Conservation (phyloP, 2,888 invertebrate species). For the Cetonia aurata region DNA sequence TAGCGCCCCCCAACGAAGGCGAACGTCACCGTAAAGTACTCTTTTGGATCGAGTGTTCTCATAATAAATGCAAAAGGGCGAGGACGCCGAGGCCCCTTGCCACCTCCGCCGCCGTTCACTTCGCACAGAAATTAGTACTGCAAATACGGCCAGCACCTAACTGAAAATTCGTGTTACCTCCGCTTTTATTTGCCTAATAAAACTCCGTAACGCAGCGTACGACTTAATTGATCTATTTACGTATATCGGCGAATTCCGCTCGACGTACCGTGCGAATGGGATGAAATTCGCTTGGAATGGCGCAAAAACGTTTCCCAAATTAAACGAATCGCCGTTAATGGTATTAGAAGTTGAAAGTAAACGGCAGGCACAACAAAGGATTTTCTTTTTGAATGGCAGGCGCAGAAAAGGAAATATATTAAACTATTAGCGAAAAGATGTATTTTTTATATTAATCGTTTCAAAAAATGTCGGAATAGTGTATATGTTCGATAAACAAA, state of each 20-base stretch:
- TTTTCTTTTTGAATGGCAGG: too few species aligned
- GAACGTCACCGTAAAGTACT: slow-evolving; percentile 12
- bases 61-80: slow-evolving; percentile 28
- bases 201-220: slow-evolving; percentile 10
- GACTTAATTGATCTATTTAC: slow-evolving; percentile 17
- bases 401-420: too few species aligned
- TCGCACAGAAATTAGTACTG: slow-evolving; percentile 24
- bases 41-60: slow-evolving; percentile 16
- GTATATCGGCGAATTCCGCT: not conserved
- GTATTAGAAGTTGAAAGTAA: too few species aligned
- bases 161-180: slow-evolving; percentile 25
- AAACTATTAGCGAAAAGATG: too few species aligned
- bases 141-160: slow-evolving; percentile 14
- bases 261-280: too few species aligned
- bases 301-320: too few species aligned
- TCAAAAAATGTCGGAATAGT: too few species aligned
- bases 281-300: too few species aligned
- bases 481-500: too few species aligned
- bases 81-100: not conserved
- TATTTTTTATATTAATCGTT: too few species aligned
- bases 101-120: slow-evolving; percentile 3
- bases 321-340: too few species aligned
- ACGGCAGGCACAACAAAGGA: too few species aligned
- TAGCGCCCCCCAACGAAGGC: not conserved
- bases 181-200: slow-evolving; percentile 17